Evolutionary conservation across 2,888 invertebrate genomes (phyloP), one percentile per base, ranked within the genome.

Genomic region (Andrena trimmerana): DNA sequence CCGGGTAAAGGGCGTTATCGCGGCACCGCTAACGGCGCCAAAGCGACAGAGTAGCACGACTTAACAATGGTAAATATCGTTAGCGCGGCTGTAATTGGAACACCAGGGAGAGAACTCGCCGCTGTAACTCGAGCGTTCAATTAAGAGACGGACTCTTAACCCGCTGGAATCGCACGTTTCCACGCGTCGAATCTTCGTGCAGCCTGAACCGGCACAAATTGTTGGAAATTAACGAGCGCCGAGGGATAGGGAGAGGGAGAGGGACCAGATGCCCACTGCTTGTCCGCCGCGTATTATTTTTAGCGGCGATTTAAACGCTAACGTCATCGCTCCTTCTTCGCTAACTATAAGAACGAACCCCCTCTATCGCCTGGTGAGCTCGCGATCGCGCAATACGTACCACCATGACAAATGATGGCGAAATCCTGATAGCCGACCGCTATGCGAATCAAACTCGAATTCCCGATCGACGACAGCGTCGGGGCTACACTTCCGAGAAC

Each of bases 41-140:
- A 67, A 59, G 71, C 59, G 70, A 59, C 70, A 71, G 73, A 85
- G 79, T 52, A 83, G 76, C 77, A 78, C 80, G 81, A 79, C 81
- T 87, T 81, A 86, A 89, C 89, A 90, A 90, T 90, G 88, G 90
- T 90, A 90, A 90, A 90, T 90, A 90, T 91, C 88, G 86, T 90
- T 89, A 89, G 83, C 86, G 76, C 84, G 78, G 66, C 79, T 75
- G 87, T 89, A 90, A 90, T 90, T 89, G 89, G 87, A 90, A 88
- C 87, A 85, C 80, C 83, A 69, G 88, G 81, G 88, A 78, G 87
- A 79, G 70, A 78, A 81, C 78, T 79, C 79, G 75, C 72, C 78
- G 79, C 67, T 83, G 85, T 81, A 87, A 89, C 85, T 89, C 88
- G 87, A 88, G 80, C 87, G 88, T 88, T 90, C 88, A 88, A 90